These are phyloP conservation scores for Rattus rattus DNA, from an alignment of 2,113 vertebrate species.

Conservation along the genomic window DNA sequence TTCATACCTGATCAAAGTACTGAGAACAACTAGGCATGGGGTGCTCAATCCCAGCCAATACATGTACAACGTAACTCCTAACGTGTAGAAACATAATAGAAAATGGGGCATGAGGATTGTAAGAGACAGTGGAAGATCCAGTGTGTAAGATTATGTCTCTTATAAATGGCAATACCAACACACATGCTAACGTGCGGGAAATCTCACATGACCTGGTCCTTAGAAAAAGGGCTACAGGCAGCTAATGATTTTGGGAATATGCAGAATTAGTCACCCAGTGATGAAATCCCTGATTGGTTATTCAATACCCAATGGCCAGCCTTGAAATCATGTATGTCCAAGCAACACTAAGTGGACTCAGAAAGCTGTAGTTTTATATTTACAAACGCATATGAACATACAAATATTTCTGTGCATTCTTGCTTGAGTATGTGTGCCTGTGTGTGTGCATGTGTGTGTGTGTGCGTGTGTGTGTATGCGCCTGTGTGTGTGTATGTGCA, in stretches of 20 bases:
- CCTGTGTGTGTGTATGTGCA: neutral
- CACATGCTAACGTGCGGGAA: neutral
- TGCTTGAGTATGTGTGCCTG: neutral
- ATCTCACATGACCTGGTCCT: neutral
- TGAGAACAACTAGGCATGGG: neutral
- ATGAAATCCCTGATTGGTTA: neutral
- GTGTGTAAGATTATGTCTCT: neutral
- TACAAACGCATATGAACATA: neutral
- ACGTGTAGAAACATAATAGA: neutral
- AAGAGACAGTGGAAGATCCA: neutral
- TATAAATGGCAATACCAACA: neutral
- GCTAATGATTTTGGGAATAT: neutral
- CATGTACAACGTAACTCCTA: neutral
- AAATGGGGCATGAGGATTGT: neutral
- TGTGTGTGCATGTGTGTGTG: rapidly evolving
- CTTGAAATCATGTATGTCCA: neutral
- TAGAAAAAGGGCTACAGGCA: neutral
- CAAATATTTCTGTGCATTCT: neutral
- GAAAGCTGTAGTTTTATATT: neutral
- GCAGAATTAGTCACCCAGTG: neutral
- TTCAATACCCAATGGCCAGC: neutral
- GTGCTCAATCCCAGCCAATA: neutral
- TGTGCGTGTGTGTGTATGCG: rapidly evolving
- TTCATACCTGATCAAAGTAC: neutral
- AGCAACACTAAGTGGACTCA: neutral